Evolutionary conservation across 23 tunicate genomes (phyloP), one percentile per base, ranked within the genome.

Genomic region (Trididemnum nubilum): DNA sequence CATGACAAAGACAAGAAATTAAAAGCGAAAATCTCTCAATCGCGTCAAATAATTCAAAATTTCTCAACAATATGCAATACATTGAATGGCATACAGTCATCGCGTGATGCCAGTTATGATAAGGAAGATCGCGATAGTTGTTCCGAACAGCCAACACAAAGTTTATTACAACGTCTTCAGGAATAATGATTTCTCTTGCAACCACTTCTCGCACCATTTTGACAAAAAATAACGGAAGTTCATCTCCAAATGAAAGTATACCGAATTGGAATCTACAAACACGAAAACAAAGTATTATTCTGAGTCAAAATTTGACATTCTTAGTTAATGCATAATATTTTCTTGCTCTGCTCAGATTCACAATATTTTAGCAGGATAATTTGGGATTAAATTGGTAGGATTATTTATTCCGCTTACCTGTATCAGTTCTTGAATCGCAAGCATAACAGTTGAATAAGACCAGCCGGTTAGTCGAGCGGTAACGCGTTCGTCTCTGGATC

Each of bases 51-150:
- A 85, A 12, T 22, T 86, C 88, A 28, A 37, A 1, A 39, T 81
- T 70, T 33, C 88, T 60, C 30, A 64, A 70, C 77, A 91, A 9
- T 9, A 91, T 65, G 75, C 90, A 91, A 69, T 81, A 91, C 97
- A 91, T 91, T 52, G 77, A 37, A 69, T 91, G 97, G 15, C 92
- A 60, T 18, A 91, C 90, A 2, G 97, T 91, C 83, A 86, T 70
- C 18, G 97, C 97, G 76, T 91, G 97, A 31, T 77, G 79, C 90
- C 90, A 91, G 54, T 91, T 91, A 81, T 91, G 97, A 40, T 91
- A 91, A 2, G 91, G 83, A 37, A 58, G 50, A 50, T 91, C 67
- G 15, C 89, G 78, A 54, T 91, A 91, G 49, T 82, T 86, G 73
- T 71, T 82, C 29, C 86, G 74, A n/a, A 91, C 87, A 0, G 81